phyloP scores from a whole-genome alignment of 2,888 invertebrate species.

The Drosophila flavopinicola region DNA sequence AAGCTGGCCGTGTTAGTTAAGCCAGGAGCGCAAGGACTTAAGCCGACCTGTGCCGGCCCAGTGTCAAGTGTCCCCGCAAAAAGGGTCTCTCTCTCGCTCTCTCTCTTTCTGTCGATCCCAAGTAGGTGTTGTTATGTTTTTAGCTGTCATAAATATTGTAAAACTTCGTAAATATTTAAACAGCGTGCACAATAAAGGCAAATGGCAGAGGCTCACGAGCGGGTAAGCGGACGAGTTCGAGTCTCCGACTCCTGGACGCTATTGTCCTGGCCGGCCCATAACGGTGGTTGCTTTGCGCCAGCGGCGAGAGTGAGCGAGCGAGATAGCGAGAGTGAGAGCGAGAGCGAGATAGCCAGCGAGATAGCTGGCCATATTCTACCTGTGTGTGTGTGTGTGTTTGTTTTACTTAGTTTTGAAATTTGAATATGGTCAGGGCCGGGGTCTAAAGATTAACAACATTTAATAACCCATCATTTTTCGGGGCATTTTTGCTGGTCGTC shows the following conservation, averaged over 20 bases:
- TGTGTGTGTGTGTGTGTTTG: slow-evolving; percentile 36
- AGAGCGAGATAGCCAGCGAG: neutral
- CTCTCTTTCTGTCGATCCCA: slow-evolving; percentile 17
- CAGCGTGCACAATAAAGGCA: slow-evolving; percentile 76
- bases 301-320: neutral
- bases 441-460: slow-evolving; percentile 76
- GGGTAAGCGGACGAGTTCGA: slow-evolving; percentile 8
- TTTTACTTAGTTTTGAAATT: slow-evolving; percentile 63
- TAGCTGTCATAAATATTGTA: slow-evolving; percentile 80
- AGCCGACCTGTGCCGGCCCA: slow-evolving; percentile 33
- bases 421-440: slow-evolving; percentile 62
- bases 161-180: slow-evolving; percentile 79
- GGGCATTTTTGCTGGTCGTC: slow-evolving; percentile 33
- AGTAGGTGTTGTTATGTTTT: slow-evolving; percentile 78
- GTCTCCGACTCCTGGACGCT: slow-evolving; percentile 20
- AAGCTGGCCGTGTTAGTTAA: slow-evolving; percentile 48
- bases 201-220: slow-evolving; percentile 69
- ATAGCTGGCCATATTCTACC: slow-evolving; percentile 44
- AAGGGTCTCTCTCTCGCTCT: slow-evolving; percentile 27
- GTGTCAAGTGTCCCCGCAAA: slow-evolving; percentile 71
- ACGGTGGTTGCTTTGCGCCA: slow-evolving; percentile 53
- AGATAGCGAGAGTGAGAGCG: neutral
- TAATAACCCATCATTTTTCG: slow-evolving; percentile 76
- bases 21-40: slow-evolving; percentile 24
- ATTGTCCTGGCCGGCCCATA: slow-evolving; percentile 52